Percentiles rank a stretch among this genome's conserved stretches.
Conservation (phyloP, 2,797 vertebrate species). For the Coracias cyanogaster region DNA sequence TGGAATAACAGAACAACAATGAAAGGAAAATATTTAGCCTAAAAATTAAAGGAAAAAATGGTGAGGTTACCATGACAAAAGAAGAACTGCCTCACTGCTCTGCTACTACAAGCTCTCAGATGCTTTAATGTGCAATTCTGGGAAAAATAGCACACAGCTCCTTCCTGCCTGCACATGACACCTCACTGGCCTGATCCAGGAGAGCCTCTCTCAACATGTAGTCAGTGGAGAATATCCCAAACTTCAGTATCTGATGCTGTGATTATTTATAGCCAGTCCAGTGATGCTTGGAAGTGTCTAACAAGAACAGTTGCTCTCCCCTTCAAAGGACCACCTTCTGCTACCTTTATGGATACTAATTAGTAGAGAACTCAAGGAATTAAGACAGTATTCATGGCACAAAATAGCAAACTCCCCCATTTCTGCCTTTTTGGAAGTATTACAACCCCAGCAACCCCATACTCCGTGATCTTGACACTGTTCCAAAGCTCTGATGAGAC, state of each 20-base stretch:
- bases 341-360: background rate
- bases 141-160: background rate
- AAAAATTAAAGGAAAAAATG: background rate
- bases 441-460: background rate
- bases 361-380: background rate
- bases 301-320: background rate
- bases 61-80: slow-evolving; percentile 12
- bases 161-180: background rate
- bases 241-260: accelerated
- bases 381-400: background rate
- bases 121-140: background rate
- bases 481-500: background rate
- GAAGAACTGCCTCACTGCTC: background rate
- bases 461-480: background rate
- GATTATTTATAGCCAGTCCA: background rate
- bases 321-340: slow-evolving; percentile 16
- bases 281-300: background rate
- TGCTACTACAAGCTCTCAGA: background rate
- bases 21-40: slow-evolving; percentile 41
- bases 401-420: background rate
- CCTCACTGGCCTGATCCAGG: background rate
- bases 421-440: background rate
- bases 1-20: background rate
- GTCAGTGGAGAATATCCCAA: background rate
- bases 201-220: background rate